A percentile compares a stretch with the other conserved stretches of the same genome.
Evolutionary conservation across 37 sponge, comb jelly and placozoan species (phyloP).

Genomic region (Chondrilla cf. caribensis): DNA sequence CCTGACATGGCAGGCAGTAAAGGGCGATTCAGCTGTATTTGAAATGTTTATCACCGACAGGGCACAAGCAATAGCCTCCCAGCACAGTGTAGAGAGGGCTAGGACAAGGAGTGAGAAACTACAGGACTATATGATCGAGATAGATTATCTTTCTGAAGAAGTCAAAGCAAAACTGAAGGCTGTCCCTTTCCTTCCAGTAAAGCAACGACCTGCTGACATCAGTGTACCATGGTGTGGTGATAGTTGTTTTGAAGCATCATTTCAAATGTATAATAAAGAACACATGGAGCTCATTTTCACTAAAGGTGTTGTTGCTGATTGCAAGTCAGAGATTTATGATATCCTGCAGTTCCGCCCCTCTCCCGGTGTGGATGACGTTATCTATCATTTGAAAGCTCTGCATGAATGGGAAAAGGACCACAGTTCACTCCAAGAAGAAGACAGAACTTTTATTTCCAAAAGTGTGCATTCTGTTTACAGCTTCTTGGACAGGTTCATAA

Average conservation of each 20-base stretch:
- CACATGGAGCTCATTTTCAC: not conserved
- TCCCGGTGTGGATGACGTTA: not conserved
- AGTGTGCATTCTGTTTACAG: too few relatives aligned
- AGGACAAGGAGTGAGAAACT: not conserved
- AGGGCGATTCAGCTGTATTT: not conserved
- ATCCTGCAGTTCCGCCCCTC: not conserved
- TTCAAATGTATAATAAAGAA: not conserved
- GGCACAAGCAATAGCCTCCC: constrained; percentile 19
- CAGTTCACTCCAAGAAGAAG: not conserved
- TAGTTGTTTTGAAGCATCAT: not conserved
- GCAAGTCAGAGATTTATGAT: not conserved
- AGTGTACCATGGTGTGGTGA: constrained; percentile 8
- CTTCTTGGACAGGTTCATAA: too few relatives aligned
- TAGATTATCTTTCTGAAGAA: not conserved
- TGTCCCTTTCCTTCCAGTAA: not conserved
- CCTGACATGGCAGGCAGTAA: constrained; percentile 26
- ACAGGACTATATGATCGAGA: not conserved
- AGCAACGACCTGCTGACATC: not conserved
- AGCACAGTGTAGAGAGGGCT: not conserved
- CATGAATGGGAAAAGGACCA: not conserved
- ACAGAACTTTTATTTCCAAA: not conserved
- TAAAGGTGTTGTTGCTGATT: not conserved
- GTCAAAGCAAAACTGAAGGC: not conserved
- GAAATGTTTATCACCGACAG: not conserved
- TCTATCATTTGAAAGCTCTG: not conserved